Evolutionary conservation across 2,113 vertebrate genomes (phyloP).

Genomic region (Malaclemys terrapin): DNA sequence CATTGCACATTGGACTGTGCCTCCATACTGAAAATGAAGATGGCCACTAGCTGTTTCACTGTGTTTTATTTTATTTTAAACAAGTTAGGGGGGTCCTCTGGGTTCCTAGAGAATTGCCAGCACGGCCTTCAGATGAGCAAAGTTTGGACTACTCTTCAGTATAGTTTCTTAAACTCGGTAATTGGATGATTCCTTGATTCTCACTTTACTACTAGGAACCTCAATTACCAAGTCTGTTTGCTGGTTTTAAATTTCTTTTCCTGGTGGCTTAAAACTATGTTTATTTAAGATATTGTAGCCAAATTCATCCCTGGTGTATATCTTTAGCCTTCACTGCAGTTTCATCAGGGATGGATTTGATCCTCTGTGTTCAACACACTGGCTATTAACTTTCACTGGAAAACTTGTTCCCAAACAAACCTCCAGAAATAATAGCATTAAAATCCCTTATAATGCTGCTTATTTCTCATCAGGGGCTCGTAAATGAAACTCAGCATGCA

Average conservation of each 20-base stretch:
- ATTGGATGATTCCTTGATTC: not conserved
- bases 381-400: not conserved
- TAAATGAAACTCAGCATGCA: not conserved
- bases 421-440: not conserved
- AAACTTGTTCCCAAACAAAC: not conserved
- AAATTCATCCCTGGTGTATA: not conserved
- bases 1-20: not conserved
- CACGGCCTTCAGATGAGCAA: not conserved
- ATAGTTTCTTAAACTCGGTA: not conserved
- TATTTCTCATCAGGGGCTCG: not conserved
- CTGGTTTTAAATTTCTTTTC: not conserved
- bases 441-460: not conserved
- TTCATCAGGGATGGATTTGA: not conserved
- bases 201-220: not conserved
- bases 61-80: not conserved
- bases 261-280: not conserved
- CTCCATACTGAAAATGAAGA: not conserved
- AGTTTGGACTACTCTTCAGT: not conserved
- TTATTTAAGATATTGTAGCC: not conserved
- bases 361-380: not conserved
- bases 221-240: not conserved
- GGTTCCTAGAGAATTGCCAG: rapidly evolving
- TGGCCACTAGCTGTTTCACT: not conserved
- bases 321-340: not conserved
- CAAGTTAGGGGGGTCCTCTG: not conserved